Evolutionary conservation across 2,113 vertebrate genomes (phyloP), one percentile per base, ranked within the genome.

Genomic region (Burhinus oedicnemus): DNA sequence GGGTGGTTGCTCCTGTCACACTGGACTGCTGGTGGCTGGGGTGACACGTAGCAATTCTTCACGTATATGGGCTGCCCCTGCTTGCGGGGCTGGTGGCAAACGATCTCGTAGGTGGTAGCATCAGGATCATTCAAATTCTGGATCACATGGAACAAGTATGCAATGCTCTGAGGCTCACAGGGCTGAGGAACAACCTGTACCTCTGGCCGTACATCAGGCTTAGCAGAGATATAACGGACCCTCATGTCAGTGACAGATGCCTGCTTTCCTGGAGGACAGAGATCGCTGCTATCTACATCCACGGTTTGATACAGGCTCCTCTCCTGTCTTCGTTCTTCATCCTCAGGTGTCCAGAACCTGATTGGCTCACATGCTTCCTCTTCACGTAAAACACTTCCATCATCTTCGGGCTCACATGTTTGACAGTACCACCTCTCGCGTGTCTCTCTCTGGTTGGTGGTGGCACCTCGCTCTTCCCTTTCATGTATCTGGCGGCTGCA

Each of bases 271-370:
- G 21, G 11, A 4, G 5, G 45, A 5, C 18, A 38, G 1, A 88
- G 40, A 20, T 77, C 58, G 7, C 47, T 8, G 11, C 32, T 71
- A 4, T 81, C 69, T 15, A 95, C 18, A 1, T 71, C 57, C 7
- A 88, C 29, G 0, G 69, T 91, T 57, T 77, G 69, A 26, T 62
- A 91, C 9, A 52, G 19, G 3, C 2, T 20, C 5, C 1, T 44
- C 16, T 44, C 6, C 0, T 11, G 5, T 3, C 8, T 40, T 32
- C 0, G 29, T 8, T 3, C 4, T 34, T 44, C 27, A 26, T 14
- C 12, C 5, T 44, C 27, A 5, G 1, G 3, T 9, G 1, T 4
- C 16, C 0, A 5, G 19, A 8, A 5, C 2, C 3, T 8, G 4
- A 3, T 25, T 8, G 4, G 1, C 15, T 74, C 30, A 36, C 0